phyloP scores from a whole-genome alignment of 1,140 invertebrate species.

The Thaumetopoea pityocampa region DNA sequence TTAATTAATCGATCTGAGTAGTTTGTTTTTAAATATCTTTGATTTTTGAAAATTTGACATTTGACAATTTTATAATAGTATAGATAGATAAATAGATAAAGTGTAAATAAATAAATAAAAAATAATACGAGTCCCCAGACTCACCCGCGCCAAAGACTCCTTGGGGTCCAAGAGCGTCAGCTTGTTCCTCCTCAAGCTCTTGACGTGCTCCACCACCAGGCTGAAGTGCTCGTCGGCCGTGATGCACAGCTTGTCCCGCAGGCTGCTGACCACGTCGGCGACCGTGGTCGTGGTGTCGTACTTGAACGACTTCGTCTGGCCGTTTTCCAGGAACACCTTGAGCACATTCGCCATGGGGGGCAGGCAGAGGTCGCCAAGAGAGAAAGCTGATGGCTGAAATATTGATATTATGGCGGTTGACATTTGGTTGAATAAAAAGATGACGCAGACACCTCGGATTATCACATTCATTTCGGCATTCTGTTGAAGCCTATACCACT shows the following conservation, averaged over 20 bases:
- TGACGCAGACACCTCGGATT: too few relatives aligned
- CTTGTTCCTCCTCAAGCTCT: constrained; percentile 89
- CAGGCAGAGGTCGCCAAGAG: constrained; percentile 85
- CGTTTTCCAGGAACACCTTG: constrained; percentile 95
- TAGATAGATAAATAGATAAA: too few relatives aligned
- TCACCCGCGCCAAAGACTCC: constrained; percentile 89
- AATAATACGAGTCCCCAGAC: too few relatives aligned
- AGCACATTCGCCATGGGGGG: constrained; percentile 95
- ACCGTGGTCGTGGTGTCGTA: constrained; percentile 94
- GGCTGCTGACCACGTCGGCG: constrained; percentile 88
- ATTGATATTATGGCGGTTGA: constrained; percentile 79
- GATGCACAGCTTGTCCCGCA: constrained; percentile 91
- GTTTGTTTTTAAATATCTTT: too few relatives aligned
- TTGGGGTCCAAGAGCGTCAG: constrained; percentile 89
- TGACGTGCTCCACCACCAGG: constrained; percentile 92
- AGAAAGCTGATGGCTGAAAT: constrained; percentile 84
- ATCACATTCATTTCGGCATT: too few relatives aligned
- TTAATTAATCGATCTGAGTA: too few relatives aligned
- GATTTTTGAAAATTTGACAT: too few relatives aligned
- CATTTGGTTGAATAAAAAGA: constrained; percentile 35
- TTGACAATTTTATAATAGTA: too few relatives aligned
- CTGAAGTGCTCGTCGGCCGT: constrained; percentile 89
- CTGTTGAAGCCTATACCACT: too few relatives aligned
- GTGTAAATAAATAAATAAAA: too few relatives aligned
- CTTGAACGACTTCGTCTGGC: constrained; percentile 97